Evolutionary conservation across 2,797 vertebrate species (phyloP).

Genomic region (Psittacula derbiana): DNA sequence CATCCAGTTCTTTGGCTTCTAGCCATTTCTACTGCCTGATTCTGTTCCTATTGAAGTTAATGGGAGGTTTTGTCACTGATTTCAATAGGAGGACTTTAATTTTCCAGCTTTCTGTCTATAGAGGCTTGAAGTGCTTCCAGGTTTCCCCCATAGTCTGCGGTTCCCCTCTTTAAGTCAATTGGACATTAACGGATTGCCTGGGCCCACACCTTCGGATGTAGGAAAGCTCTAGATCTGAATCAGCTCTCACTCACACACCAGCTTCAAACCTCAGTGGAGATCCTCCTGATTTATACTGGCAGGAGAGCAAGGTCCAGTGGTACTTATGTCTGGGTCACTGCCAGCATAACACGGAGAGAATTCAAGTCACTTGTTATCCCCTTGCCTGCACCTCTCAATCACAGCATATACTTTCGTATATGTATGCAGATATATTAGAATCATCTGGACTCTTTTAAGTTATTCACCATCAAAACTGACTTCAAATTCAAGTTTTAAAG

Average conservation of each 20-base stretch:
- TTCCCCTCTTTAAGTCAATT: conserved; percentile 35
- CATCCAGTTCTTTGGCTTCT: conserved; percentile 19
- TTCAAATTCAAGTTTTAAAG: conserved; percentile 53
- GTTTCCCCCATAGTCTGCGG: conserved; percentile 52
- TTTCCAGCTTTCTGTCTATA: conserved; percentile 40
- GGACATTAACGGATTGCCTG: conserved; percentile 35
- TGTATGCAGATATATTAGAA: conserved; percentile 14
- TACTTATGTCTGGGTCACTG: conserved; percentile 44
- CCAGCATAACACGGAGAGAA: background rate
- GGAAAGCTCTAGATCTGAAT: conserved; percentile 40
- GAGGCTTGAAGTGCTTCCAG: conserved; percentile 53
- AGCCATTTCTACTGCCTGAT: conserved; percentile 13
- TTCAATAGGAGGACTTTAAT: conserved; percentile 25
- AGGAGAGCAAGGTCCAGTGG: background rate
- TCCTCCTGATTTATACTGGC: conserved; percentile 49
- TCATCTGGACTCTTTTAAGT: conserved; percentile 51
- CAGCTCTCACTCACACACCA: conserved; percentile 19
- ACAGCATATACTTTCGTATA: background rate
- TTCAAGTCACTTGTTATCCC: conserved; percentile 58
- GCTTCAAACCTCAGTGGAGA: background rate
- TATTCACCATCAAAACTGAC: conserved; percentile 10
- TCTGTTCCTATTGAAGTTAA: conserved; percentile 20
- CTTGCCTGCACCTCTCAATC: conserved; percentile 42
- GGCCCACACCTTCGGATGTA: conserved; percentile 50
- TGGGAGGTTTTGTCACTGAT: conserved; percentile 20